A percentile compares a stretch with the other conserved stretches of the same genome.
These are phyloP conservation scores for Agonopterix alstromeriana DNA, from an alignment of 2,888 invertebrate species.

Conservation along the genomic window DNA sequence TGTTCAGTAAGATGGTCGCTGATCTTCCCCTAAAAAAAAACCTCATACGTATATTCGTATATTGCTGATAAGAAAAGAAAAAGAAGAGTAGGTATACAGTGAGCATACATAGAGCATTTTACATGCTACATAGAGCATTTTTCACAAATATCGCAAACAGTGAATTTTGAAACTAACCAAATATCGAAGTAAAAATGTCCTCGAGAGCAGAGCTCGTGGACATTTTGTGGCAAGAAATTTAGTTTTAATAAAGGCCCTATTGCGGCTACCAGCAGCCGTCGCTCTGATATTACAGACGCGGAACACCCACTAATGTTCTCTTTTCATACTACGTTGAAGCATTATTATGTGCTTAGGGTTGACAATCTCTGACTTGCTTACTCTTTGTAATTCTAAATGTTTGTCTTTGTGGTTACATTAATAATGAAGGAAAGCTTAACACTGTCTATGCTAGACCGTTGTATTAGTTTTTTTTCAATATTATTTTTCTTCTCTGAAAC, in stretches of 20 bases:
- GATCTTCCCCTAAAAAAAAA: too few species aligned
- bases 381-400: slow-evolving; percentile 16
- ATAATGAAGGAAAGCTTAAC: not conserved
- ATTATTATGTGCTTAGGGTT: slow-evolving; percentile 67
- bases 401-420: slow-evolving; percentile 4
- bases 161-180: not conserved
- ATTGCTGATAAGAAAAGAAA: too few species aligned
- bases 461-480: too few species aligned
- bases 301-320: slow-evolving; percentile 70
- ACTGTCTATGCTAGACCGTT: too few species aligned
- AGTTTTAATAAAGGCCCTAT: slow-evolving; percentile 72
- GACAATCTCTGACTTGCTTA: slow-evolving; percentile 44
- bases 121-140: not conserved
- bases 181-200: not conserved
- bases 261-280: slow-evolving; percentile 61
- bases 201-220: slow-evolving; percentile 38
- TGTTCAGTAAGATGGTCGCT: too few species aligned
- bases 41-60: too few species aligned
- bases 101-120: not conserved
- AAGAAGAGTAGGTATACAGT: too few species aligned
- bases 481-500: too few species aligned
- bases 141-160: not conserved
- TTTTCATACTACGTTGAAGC: slow-evolving; percentile 66
- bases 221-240: slow-evolving; percentile 68
- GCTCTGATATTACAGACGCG: slow-evolving; percentile 57